Evolutionary conservation across 2,113 vertebrate species (phyloP).

Genomic region (Cyanistes caeruleus): DNA sequence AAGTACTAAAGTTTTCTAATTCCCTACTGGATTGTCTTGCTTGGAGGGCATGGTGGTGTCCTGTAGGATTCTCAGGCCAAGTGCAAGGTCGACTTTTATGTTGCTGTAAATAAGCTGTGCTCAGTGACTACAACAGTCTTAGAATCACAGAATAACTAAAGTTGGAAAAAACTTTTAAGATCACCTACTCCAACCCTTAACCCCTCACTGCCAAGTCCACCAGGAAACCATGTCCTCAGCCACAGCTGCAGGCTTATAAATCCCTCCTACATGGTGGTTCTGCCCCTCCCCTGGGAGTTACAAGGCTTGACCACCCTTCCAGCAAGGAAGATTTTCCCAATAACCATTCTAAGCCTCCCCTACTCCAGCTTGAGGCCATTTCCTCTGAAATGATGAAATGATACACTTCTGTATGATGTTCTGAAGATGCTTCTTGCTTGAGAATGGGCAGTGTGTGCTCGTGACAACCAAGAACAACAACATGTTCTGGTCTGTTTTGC

Average conservation of each 20-base stretch:
- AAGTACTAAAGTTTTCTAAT: conserved; percentile 22
- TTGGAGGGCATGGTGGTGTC: background rate
- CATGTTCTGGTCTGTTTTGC: background rate
- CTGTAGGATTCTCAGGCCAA: background rate
- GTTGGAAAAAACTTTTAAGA: background rate
- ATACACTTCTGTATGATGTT: too few relatives aligned
- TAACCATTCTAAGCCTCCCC: background rate
- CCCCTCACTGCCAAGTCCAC: too few relatives aligned
- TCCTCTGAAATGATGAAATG: background rate
- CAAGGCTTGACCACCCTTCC: background rate
- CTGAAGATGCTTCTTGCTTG: background rate
- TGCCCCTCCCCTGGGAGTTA: background rate
- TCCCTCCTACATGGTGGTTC: background rate
- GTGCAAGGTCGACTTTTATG: background rate
- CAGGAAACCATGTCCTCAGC: background rate
- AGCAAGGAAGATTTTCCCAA: background rate
- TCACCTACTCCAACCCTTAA: background rate
- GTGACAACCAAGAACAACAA: background rate
- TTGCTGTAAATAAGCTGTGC: background rate
- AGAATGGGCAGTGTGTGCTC: background rate
- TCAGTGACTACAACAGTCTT: background rate
- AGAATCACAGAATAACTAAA: background rate
- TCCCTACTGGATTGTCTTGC: conserved; percentile 12
- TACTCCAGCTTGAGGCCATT: background rate
- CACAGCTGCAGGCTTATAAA: background rate